These are phyloP conservation scores for Beroe ovata DNA, from an alignment of 37 sponge, comb jelly and placozoan species.

Conservation along the genomic window DNA sequence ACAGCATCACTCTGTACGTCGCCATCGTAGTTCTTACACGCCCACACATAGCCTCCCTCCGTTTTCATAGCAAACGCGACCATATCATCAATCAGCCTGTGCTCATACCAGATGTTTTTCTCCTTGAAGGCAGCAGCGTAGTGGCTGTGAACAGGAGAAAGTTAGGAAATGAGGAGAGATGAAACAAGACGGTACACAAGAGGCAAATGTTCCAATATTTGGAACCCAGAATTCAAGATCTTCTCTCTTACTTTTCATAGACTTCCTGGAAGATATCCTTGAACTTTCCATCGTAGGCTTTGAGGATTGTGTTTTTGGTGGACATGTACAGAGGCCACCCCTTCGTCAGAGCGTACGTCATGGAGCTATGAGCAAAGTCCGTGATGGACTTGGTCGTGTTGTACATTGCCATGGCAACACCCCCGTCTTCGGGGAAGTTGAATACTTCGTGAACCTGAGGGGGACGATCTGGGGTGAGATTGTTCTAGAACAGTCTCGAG, in stretches of 20 bases:
- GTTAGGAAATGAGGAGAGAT: no score
- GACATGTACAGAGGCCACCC: constrained; percentile 93
- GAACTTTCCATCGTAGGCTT: constrained; percentile 91
- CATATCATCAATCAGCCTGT: constrained; percentile 96
- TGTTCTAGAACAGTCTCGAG: no score
- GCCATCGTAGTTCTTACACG: constrained; percentile 98
- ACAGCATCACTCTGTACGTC: constrained; percentile 92
- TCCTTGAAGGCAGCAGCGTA: constrained; percentile 85
- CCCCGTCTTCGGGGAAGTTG: constrained; percentile 81
- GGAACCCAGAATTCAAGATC: no score
- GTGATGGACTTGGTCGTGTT: constrained; percentile 92
- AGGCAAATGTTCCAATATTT: no score
- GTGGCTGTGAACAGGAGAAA: constrained; percentile 66
- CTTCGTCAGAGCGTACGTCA: constrained; percentile 84
- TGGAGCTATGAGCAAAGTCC: constrained; percentile 93
- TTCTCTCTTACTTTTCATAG: constrained; percentile 82
- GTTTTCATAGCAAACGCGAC: constrained; percentile 92
- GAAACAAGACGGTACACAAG: no score
- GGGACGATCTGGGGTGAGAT: no score
- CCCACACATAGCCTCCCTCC: constrained; percentile 96
- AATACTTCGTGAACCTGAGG: constrained; percentile 73
- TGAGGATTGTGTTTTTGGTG: constrained; percentile 95
- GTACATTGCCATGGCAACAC: constrained; percentile 95
- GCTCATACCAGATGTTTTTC: constrained; percentile 92
- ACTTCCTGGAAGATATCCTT: constrained; percentile 93